These are phyloP conservation scores for Xyliphius kryptos DNA, from an alignment of 2,113 vertebrate species.

Conservation along the genomic window DNA sequence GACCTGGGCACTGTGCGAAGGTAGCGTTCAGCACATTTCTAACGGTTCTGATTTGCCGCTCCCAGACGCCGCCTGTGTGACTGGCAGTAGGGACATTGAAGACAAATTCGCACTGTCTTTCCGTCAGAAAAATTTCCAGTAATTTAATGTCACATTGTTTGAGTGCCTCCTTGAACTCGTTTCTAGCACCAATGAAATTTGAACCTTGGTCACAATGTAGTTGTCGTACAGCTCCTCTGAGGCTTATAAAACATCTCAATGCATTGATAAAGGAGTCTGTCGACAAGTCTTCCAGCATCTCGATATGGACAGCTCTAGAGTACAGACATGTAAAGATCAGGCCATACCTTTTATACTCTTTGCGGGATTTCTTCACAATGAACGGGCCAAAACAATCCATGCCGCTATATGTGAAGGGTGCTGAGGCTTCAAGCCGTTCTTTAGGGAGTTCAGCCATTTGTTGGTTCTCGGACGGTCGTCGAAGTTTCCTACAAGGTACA, in stretches of 20 bases:
- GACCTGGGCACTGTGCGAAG: not conserved
- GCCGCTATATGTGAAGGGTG: not conserved
- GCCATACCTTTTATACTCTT: conserved; percentile 4
- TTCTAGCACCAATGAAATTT: conserved; percentile 24
- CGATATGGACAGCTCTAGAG: not conserved
- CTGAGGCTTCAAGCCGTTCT: not conserved
- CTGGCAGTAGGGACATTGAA: too few relatives aligned
- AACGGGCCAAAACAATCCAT: conserved; percentile 2
- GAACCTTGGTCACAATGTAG: conserved; percentile 18
- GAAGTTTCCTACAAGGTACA: not conserved
- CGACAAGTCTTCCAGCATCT: conserved; percentile 8
- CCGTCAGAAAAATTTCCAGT: conserved; percentile 12
- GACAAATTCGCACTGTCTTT: not conserved
- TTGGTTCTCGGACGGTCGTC: too few relatives aligned
- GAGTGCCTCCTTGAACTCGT: too few relatives aligned
- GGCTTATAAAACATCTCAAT: conserved; percentile 9
- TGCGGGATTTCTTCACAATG: not conserved
- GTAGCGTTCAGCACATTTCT: conserved; percentile 1
- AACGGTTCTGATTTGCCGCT: not conserved
- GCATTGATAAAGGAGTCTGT: conserved; percentile 9
- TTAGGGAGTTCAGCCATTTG: not conserved
- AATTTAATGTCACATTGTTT: too few relatives aligned
- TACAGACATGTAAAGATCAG: conserved; percentile 4
- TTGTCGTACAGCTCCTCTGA: conserved; percentile 4
- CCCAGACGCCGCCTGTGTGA: not conserved